phyloP scores from a whole-genome alignment of 1,140 invertebrate genomes.

The Conopomorpha cramerella region DNA sequence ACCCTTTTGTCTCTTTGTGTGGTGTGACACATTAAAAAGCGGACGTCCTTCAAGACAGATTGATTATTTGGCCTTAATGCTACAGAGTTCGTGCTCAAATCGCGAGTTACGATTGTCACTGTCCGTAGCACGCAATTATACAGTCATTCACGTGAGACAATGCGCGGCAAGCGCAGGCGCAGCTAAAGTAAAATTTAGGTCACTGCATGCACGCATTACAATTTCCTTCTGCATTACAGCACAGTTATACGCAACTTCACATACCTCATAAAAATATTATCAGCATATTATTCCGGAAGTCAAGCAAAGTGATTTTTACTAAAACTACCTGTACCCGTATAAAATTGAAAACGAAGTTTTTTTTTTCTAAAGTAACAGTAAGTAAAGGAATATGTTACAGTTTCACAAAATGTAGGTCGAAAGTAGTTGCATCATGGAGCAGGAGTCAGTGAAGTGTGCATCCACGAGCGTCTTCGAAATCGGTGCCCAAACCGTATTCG shows the following conservation, averaged over 20 bases:
- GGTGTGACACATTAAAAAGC: not conserved
- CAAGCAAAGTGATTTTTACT: no score
- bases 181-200: not conserved
- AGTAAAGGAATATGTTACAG: no score
- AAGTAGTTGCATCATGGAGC: constrained; percentile 40
- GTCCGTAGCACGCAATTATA: not conserved
- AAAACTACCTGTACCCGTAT: no score
- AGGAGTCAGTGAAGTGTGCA: constrained; percentile 24
- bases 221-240: not conserved
- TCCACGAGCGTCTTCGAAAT: constrained; percentile 30
- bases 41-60: not conserved
- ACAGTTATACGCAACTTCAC: no score
- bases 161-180: not conserved
- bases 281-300: no score
- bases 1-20: not conserved
- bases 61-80: no score
- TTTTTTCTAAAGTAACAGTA: no score
- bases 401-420: no score
- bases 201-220: not conserved
- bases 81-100: not conserved
- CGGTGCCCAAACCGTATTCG: constrained; percentile 32
- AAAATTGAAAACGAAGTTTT: no score
- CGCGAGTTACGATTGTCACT: not conserved
- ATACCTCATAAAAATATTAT: no score
- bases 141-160: not conserved